Percentiles rank a stretch among this genome's conserved stretches.
These are phyloP conservation scores for Microctonus brassicae DNA, from an alignment of 2,888 invertebrate species.

Conservation along the genomic window DNA sequence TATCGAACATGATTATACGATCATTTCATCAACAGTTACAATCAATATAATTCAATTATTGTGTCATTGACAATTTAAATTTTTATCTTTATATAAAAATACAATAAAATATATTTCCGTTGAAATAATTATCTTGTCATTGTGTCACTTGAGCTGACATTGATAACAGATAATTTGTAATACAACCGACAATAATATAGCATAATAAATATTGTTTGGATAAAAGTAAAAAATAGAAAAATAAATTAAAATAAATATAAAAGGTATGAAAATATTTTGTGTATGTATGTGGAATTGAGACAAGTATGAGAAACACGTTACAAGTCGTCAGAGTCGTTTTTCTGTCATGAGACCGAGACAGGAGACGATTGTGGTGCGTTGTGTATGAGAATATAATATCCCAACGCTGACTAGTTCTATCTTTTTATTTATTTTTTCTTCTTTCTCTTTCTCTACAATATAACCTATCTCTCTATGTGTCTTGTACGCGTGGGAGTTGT, in stretches of 20 bases:
- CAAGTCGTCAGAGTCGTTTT: background rate
- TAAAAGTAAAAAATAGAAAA: background rate
- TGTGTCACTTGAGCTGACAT: background rate
- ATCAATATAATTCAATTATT: background rate
- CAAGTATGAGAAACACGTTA: slow-evolving; percentile 3
- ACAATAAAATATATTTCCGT: background rate
- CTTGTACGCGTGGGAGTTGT: slow-evolving; percentile 48
- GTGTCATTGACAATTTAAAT: background rate
- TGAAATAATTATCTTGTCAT: background rate
- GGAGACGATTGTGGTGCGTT: slow-evolving; percentile 11
- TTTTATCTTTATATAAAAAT: background rate
- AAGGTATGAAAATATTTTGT: background rate
- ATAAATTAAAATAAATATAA: background rate
- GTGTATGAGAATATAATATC: slow-evolving; percentile 1
- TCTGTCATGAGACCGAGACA: slow-evolving; percentile 18
- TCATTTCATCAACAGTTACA: background rate
- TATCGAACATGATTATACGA: background rate
- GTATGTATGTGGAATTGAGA: background rate
- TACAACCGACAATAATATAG: background rate
- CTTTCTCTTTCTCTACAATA: background rate
- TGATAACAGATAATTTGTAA: background rate
- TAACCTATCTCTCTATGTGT: slow-evolving; percentile 7
- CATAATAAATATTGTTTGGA: background rate
- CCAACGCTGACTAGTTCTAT: background rate
- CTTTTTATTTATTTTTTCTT: background rate